Base-by-base conservation (phyloP, 2,888 invertebrate genomes). In the Conus canariensis region DNA sequence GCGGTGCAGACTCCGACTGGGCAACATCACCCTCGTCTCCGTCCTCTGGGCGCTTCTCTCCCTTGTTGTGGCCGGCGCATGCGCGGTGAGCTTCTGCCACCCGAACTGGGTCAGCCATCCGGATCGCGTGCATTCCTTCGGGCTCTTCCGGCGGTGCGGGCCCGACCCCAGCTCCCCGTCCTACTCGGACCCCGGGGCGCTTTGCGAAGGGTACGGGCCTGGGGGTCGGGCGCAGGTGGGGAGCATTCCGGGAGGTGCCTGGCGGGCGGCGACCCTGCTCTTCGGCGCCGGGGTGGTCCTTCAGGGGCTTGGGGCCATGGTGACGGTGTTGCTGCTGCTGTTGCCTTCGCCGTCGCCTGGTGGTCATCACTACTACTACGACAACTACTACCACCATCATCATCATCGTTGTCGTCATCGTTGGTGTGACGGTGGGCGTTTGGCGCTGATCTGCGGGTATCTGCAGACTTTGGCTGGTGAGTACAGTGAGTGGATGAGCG, bases 81-180 rank as follows among this genome's bases (percentile, higher is more conserved):
- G 95, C 88, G 94, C 94, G 16, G 94, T 95, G 90, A 95, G 95
- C 87, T 95, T 96, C 92, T 92, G 95, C 9, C 95, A 96, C 90
- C 95, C 96, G 1, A 95, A 95, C 90, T 96, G 96, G 96, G 94
- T 96, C 90, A 93, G 95, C 67, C 94, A 94, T 87, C 94, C 93
- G 56, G 92, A 93, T 59, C 92, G 92, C 70, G 85, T 93, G 19
- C 94, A 94, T 87, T 94, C 93, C n/a, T 93, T 95, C 88, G 95
- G 95, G 22, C 92, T 94, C 88, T 93, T 93, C 90, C 93, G 91
- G 85, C 93, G 93, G 83, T 94, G 94, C 89, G 90, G 93, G 12
- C 89, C 91, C 87, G 93, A 93, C 88, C 89, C 87, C 85, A 22
- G 22, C 19, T 77, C 77, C 92, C 80, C 87, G 92, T 94, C 94